phyloP scores from a whole-genome alignment of 2,888 invertebrate genomes.

The Diloba caeruleocephala region DNA sequence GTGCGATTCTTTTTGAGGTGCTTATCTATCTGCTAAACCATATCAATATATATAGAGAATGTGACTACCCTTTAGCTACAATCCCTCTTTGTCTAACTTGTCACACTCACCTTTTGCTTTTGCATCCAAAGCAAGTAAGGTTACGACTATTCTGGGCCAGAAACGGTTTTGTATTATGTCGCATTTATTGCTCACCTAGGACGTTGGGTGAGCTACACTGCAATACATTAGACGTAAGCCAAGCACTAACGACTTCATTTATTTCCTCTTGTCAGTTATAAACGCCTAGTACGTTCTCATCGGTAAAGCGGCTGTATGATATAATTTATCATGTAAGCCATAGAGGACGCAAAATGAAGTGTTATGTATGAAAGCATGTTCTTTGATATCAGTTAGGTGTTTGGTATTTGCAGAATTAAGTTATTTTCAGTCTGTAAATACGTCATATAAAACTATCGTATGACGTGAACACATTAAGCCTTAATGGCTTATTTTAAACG shows the following conservation, averaged over 20 bases:
- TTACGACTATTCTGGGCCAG: no score
- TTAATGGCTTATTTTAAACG: no score
- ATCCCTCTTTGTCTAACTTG: no score
- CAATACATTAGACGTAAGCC: conserved; percentile 69
- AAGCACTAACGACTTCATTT: conserved; percentile 72
- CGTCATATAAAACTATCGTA: no score
- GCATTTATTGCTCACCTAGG: conserved; percentile 13
- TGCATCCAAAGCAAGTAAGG: no score
- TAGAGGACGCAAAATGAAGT: conserved; percentile 23
- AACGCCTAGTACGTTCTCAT: conserved; percentile 59
- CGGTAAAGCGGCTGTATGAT: conserved; percentile 45
- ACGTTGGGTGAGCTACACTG: conserved; percentile 31
- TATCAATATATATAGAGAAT: no score
- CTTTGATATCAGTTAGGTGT: neutral
- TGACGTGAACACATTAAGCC: no score
- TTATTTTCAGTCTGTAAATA: no score
- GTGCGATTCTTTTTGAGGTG: neutral
- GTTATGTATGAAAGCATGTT: conserved; percentile 21
- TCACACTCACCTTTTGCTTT: no score
- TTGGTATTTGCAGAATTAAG: no score
- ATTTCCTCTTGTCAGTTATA: conserved; percentile 64
- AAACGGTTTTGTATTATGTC: neutral
- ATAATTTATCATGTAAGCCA: conserved; percentile 43
- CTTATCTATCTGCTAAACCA: no score
- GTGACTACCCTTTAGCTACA: no score